Conservation (phyloP, 2,797 vertebrate species). For the Syngnathus acus region DNA sequence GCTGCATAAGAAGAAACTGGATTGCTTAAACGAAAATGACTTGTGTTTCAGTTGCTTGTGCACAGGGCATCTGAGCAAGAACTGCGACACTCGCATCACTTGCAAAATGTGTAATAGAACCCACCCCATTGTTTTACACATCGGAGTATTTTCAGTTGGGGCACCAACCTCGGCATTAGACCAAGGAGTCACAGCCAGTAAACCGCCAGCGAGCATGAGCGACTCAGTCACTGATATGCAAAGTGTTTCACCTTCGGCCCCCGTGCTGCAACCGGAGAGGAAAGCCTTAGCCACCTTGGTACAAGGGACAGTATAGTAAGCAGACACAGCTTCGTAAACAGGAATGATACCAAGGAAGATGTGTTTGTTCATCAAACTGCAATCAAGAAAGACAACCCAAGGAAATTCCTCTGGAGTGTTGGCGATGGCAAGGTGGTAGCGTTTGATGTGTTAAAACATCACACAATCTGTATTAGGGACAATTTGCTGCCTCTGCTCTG, state of each 20-base stretch:
- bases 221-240: slow-evolving; percentile 63
- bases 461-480: too few relatives aligned
- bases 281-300: slow-evolving; percentile 82
- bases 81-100: too few relatives aligned
- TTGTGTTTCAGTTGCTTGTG: too few relatives aligned
- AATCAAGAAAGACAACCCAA: slow-evolving; percentile 88
- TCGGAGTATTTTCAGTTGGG: background rate
- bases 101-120: too few relatives aligned
- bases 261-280: slow-evolving; percentile 63
- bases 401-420: slow-evolving; percentile 89
- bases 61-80: too few relatives aligned
- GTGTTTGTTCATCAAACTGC: slow-evolving; percentile 95
- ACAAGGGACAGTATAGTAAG: slow-evolving; percentile 97
- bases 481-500: too few relatives aligned
- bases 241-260: slow-evolving; percentile 52
- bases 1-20: too few relatives aligned
- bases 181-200: slow-evolving; percentile 4
- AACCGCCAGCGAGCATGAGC: slow-evolving; percentile 55
- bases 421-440: slow-evolving; percentile 87
- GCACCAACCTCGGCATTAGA: slow-evolving; percentile 21
- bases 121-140: too few relatives aligned
- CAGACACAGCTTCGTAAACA: slow-evolving; percentile 97
- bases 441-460: slow-evolving; percentile 71
- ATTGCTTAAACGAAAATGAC: too few relatives aligned
- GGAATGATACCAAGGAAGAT: slow-evolving; percentile 98